Evolutionary conservation across 2,113 vertebrate genomes (phyloP).

Genomic region (Circaetus cinerascens): DNA sequence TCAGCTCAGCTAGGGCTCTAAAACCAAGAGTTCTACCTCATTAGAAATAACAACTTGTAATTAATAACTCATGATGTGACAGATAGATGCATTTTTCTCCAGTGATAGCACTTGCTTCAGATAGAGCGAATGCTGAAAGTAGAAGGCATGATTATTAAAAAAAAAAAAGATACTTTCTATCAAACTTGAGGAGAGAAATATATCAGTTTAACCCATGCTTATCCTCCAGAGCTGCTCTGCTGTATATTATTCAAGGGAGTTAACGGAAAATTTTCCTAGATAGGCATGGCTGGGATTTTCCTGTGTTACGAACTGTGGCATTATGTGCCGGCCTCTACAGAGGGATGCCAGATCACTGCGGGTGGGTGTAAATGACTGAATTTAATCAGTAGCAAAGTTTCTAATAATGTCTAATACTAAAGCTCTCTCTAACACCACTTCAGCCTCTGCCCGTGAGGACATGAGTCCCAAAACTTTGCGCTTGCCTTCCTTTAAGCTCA

Average conservation of each 20-base stretch:
- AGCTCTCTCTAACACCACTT: background rate
- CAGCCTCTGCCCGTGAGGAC: background rate
- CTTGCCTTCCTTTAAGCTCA: background rate
- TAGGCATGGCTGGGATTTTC: background rate
- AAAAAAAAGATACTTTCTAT: background rate
- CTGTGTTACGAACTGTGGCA: background rate
- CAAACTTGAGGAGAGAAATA: background rate
- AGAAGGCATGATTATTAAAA: background rate
- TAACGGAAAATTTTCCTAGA: background rate
- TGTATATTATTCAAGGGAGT: background rate
- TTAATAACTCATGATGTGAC: background rate
- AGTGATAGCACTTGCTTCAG: background rate
- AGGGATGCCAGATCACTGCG: rapidly evolving
- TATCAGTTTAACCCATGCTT: background rate
- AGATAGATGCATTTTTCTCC: background rate
- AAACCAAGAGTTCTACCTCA: constrained; percentile 20
- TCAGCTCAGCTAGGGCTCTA: background rate
- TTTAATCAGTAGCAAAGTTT: background rate
- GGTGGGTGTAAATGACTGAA: background rate
- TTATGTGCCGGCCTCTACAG: background rate
- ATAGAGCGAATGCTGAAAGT: background rate
- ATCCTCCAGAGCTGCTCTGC: background rate
- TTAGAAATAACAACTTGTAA: constrained; percentile 10
- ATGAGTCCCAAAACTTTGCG: background rate
- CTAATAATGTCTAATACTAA: background rate